Evolutionary conservation across 1,140 invertebrate genomes (phyloP), one percentile per base, ranked within the genome.

Genomic region (Apocrypta bakeri): DNA sequence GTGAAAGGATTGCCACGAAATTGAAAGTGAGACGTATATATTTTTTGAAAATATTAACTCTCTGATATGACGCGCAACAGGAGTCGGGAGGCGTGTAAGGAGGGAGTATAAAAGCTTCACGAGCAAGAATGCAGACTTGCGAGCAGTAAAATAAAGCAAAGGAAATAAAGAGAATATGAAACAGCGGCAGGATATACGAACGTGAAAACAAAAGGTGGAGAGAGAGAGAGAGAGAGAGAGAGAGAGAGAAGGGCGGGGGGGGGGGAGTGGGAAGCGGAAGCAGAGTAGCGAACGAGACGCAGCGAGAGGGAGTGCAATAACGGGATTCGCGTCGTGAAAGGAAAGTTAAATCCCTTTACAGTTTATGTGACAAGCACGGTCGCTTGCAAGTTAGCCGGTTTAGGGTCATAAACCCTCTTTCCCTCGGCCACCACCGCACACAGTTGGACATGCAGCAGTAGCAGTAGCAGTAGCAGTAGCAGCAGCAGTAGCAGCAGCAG

Each of bases 281-380:
- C 37, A 33, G 31, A 71, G 68, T 14, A 11, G 31, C 14, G 27
- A 31, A 71, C 24, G 73, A 76, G 61, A 29, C 0, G 21, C 17
- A 84, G 84, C 80, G 85, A 31, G 79, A 75, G 77, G 42, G 83
- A 82, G 85, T 82, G 85, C 86, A 88, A 88, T 88, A 90, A 90
- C 88, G 89, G 87, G 72, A 88, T 86, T 56, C 84, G 86, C 88
- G 86, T 85, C 84, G 86, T 89, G 89, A 90, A 90, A 90, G 90
- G 88, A 90, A 90, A 90, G 89, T 91, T 91, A 91, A 91, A 91
- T 90, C 90, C 90, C 90, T 90, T 90, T 90, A 90, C 87, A 88
- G 89, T 91, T 91, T 91, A 90, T 90, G 89, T 88, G 88, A 89
- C 89, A 88, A 88, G 86, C 88, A 83, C 85, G 87, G 88, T 63